Base-by-base conservation (phyloP, 2,113 vertebrate genomes). In the Percopsis transmontana region DNA sequence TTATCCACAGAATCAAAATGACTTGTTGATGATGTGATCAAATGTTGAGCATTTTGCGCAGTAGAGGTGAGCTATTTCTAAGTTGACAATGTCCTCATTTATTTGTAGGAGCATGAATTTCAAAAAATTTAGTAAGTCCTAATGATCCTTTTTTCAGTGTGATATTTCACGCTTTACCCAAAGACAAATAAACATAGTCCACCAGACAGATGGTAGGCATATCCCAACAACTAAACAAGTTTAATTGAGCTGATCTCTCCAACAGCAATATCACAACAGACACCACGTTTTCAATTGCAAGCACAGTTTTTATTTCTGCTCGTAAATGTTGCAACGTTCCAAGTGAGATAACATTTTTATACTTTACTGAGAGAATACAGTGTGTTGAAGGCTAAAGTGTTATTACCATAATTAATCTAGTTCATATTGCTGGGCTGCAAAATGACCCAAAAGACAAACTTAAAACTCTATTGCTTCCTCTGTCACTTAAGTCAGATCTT, bases 171-270 rank as follows among this genome's bases (percentile, higher is more conserved):
- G 70, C 16, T 77, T 69, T 56, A 67, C 58, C 63, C 56, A 73
- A 72, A 55, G 44, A 45, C 51, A 42, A 70, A 69, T 27, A 66
- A 53, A 80, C 18, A 79, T n/a, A 70, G 52, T 62, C 53, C 52
- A 50, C 51, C 60, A 75, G 38, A 69, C 56, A 62, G 77, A 72
- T 64, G 70, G 13, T 8, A 65, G n/a, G 24, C 40, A 23, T n/a
- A n/a, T n/a, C n/a, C n/a, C n/a, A n/a, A n/a, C n/a, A n/a, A n/a
- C n/a, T n/a, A n/a, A n/a, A n/a, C n/a, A n/a, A n/a, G n/a, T n/a
- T n/a, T n/a, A n/a, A n/a, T 39, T 62, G 24, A 66, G 64, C 59
- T 79, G 58, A 76, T 68, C 50, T 58, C 40, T 67, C 54, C 54
- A n/a, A n/a, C n/a, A n/a, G n/a, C n/a, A n/a, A n/a, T n/a, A n/a